Evolutionary conservation across 2,113 vertebrate genomes (phyloP), one percentile per base, ranked within the genome.

Genomic region (Percopsis transmontana): DNA sequence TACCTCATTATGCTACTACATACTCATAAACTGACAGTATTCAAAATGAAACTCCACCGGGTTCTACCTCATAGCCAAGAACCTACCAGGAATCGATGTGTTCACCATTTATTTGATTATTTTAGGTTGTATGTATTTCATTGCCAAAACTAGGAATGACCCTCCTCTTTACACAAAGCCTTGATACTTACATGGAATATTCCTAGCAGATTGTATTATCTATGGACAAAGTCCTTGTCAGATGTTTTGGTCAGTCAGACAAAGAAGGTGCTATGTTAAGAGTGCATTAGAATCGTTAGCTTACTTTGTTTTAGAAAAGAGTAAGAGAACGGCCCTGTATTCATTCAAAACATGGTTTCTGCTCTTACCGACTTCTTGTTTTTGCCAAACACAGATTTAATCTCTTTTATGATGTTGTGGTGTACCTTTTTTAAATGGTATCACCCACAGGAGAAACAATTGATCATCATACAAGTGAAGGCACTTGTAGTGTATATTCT

Each of bases 31-130:
- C 64, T 87, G 78, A 89, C 90, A 93, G 91, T 93, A 88, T 93
- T 93, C 88, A 84, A 88, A 80, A 80, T 47, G 69, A 53, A 73
- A 76, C 67, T 87, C 83, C 85, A 84, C 82, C 85, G 72, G 90
- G 92, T 92, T 93, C 91, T 91, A 92, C 91, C 91, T 93, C 92
- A 92, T 91, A 92, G 87, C 90, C 85, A 88, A 91, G 90, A 92
- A 91, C 90, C 90, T 91, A 88, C 76, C 77, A 70, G 75, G 84
- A 90, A 88, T 77, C 77, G 66, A 87, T 58, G 70, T 76, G 70
- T 90, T 85, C 85, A 85, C 23, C 23, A 19, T 53, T 20, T 12
- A n/a, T 51, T 50, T 48, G 14, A 18, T 21, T 53, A 23, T 19
- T 53, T 61, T 39, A 61, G 68, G 66, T 77, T 87, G 58, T 79